Evolutionary conservation across 2,797 vertebrate species (phyloP).

Genomic region (Microctenopoma stevenorrisi): DNA sequence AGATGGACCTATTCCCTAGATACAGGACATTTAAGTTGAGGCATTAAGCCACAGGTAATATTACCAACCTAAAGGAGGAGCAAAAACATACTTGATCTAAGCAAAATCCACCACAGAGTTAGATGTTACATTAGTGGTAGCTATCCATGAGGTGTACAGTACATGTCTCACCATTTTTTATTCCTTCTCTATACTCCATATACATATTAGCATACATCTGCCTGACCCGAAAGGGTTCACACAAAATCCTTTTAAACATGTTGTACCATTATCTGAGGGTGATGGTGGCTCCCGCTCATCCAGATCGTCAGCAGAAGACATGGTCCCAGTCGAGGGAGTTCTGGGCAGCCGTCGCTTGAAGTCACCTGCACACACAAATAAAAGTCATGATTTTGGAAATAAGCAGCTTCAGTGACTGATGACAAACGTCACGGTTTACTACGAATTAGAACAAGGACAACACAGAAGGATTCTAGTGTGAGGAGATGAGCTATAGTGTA

Average conservation of each 20-base stretch:
- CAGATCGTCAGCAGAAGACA: slow-evolving; percentile 98
- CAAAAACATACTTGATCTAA: slow-evolving; percentile 52
- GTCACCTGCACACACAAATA: slow-evolving; percentile 83
- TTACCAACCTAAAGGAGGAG: slow-evolving; percentile 17
- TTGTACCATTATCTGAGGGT: slow-evolving; percentile 91
- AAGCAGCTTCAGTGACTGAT: neutral
- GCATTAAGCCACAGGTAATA: slow-evolving; percentile 61
- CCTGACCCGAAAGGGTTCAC: slow-evolving; percentile 71
- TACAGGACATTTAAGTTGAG: slow-evolving; percentile 58
- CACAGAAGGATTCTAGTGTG: neutral
- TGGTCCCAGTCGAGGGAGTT: slow-evolving; percentile 97
- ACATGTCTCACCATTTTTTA: slow-evolving; percentile 10
- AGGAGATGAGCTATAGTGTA: neutral
- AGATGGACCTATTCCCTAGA: slow-evolving; percentile 6
- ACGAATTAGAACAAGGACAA: neutral
- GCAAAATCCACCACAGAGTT: slow-evolving; percentile 24
- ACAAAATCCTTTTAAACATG: neutral
- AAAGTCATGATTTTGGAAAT: neutral
- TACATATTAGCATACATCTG: slow-evolving; percentile 75
- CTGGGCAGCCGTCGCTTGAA: slow-evolving; percentile 95
- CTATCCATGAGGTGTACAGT: slow-evolving; percentile 1
- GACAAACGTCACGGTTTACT: neutral
- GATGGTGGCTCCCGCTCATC: slow-evolving; percentile 95
- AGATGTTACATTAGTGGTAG: neutral
- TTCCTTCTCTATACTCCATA: neutral